phyloP scores from a whole-genome alignment of 2,113 vertebrate species.

The Odontesthes bonariensis region DNA sequence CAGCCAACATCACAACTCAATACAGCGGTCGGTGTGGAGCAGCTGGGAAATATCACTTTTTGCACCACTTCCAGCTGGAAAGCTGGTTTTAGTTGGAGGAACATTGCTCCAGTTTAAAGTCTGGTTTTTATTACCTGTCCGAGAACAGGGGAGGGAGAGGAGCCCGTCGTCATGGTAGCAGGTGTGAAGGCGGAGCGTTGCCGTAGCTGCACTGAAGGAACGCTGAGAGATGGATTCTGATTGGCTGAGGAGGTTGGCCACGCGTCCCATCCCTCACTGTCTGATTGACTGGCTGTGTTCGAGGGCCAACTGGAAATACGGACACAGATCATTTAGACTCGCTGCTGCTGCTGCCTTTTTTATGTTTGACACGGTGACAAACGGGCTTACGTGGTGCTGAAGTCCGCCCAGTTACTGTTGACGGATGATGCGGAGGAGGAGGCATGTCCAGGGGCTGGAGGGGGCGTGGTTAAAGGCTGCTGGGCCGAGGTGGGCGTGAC shows the following conservation, averaged over 20 bases:
- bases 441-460: constrained; percentile 66
- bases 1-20: accelerated
- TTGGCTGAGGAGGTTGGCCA: constrained; percentile 90
- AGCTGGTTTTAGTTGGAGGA: no score
- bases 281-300: constrained; percentile 85
- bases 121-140: constrained; percentile 88
- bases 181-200: constrained; percentile 98
- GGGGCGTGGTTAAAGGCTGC: constrained; percentile 72
- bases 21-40: neutral
- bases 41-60: no score
- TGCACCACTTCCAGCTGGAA: no score
- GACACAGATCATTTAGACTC: neutral
- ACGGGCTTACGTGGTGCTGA: constrained; percentile 93
- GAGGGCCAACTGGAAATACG: constrained; percentile 88
- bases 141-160: constrained; percentile 95
- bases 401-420: constrained; percentile 98
- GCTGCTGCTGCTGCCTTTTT: no score
- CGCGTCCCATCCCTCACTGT: constrained; percentile 93
- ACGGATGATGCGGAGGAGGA: constrained; percentile 79
- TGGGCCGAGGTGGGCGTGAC: constrained; percentile 67
- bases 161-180: constrained; percentile 92
- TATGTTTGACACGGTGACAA: neutral
- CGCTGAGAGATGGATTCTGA: constrained; percentile 92
- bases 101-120: no score
- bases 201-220: constrained; percentile 90